Evolutionary conservation across 1,140 invertebrate species (phyloP).

Genomic region (Penaeus japonicus): DNA sequence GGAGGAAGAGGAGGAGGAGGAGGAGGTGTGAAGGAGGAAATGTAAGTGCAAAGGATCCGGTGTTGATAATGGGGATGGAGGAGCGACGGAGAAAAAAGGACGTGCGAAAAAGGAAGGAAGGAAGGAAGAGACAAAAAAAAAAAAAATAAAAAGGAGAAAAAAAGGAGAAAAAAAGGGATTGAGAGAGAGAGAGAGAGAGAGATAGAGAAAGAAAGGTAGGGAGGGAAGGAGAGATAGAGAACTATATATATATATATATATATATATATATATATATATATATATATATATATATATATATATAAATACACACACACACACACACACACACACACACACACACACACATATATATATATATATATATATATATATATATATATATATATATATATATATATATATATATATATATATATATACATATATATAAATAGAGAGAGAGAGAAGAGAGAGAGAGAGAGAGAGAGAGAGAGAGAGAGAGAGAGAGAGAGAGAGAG

Average conservation of each 20-base stretch:
- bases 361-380: background rate
- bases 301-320: conserved; percentile 1
- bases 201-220: background rate
- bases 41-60: background rate
- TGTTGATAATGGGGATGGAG: background rate
- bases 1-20: too few species aligned
- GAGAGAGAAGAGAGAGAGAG: too few species aligned
- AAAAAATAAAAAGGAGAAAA: background rate
- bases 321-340: background rate
- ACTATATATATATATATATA: background rate
- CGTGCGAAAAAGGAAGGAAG: background rate
- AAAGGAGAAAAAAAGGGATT: background rate
- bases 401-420: too few species aligned
- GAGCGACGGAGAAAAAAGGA: background rate
- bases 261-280: conserved; percentile 21
- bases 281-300: conserved; percentile 22
- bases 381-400: too few species aligned
- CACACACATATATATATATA: background rate
- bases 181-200: background rate
- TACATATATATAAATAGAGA: too few species aligned
- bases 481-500: too few species aligned
- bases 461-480: too few species aligned
- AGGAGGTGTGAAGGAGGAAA: too few species aligned
- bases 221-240: background rate
- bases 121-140: background rate